Percentiles rank a stretch among this genome's conserved stretches.
phyloP scores from a whole-genome alignment of 2,113 vertebrate genomes.

The Cricetomys ansorgei region DNA sequence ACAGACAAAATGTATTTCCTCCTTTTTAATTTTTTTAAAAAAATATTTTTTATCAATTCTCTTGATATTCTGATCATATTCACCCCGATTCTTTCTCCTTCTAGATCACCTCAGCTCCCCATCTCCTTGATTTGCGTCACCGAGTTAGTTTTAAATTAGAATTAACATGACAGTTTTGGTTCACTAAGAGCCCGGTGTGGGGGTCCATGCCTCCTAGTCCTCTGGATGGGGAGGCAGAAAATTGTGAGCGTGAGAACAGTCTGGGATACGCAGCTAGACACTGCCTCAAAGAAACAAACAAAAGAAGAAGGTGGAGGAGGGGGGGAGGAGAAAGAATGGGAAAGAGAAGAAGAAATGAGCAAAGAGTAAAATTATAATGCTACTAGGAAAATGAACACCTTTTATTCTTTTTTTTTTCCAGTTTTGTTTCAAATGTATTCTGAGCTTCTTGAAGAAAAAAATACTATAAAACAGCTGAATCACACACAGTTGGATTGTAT shows the following conservation, averaged over 20 bases:
- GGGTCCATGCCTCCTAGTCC: background rate
- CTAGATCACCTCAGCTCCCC: no score
- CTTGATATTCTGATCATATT: background rate
- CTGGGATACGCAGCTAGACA: background rate
- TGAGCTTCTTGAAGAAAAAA: constrained; percentile 60
- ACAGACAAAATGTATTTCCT: background rate
- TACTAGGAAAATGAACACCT: constrained; percentile 30
- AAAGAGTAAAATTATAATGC: background rate
- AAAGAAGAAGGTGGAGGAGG: background rate
- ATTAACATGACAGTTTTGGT: background rate
- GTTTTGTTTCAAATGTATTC: constrained; percentile 72
- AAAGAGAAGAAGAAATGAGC: background rate
- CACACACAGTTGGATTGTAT: constrained; percentile 44
- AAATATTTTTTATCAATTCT: background rate
- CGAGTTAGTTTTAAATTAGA: background rate
- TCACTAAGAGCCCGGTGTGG: background rate
- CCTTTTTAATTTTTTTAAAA: background rate
- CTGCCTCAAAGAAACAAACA: background rate
- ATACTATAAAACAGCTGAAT: background rate
- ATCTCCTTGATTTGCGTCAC: background rate
- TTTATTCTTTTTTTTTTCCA: constrained; percentile 45
- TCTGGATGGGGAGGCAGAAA: background rate
- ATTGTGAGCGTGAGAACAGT: background rate
- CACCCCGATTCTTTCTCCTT: background rate
- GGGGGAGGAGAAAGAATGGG: no score